These are phyloP conservation scores for Aurelia sp. DNA, from an alignment of 30 jellyfish, hydroid and myxozoan genomes.

Conservation along the genomic window DNA sequence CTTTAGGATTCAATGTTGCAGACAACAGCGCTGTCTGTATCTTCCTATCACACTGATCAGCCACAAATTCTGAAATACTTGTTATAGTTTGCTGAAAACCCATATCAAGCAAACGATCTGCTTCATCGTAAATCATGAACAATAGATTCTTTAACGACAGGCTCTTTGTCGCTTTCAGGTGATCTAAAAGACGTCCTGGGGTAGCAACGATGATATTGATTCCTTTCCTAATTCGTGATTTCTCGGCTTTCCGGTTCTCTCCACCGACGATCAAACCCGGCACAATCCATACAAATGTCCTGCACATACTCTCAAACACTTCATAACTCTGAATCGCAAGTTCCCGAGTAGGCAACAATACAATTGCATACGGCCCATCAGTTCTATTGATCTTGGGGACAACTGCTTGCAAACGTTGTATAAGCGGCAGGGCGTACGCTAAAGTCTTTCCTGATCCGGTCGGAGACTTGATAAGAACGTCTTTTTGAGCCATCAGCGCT, in stretches of 20 bases:
- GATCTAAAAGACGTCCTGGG: slow-evolving; percentile 97
- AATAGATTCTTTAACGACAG: slow-evolving; percentile 62
- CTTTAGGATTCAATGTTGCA: slow-evolving; percentile 86
- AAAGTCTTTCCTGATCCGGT: slow-evolving; percentile 99
- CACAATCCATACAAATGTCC: slow-evolving; percentile 87
- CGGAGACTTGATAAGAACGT: slow-evolving; percentile 91
- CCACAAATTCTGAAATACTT: slow-evolving; percentile 46
- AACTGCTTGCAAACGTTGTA: slow-evolving; percentile 71
- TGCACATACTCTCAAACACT: slow-evolving; percentile 77
- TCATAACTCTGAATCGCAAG: slow-evolving; percentile 92
- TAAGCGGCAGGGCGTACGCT: slow-evolving; percentile 89
- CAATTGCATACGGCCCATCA: slow-evolving; percentile 94
- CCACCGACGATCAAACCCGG: slow-evolving; percentile 97
- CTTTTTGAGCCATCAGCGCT: slow-evolving; percentile 69
- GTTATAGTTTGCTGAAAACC: slow-evolving; percentile 83
- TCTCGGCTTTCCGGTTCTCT: slow-evolving; percentile 96
- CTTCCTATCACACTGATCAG: slow-evolving; percentile 34
- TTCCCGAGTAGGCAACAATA: slow-evolving; percentile 95
- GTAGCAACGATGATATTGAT: slow-evolving; percentile 90
- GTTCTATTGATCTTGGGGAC: slow-evolving; percentile 77
- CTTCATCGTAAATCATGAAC: slow-evolving; percentile 89
- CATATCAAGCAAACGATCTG: slow-evolving; percentile 93
- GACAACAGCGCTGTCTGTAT: slow-evolving; percentile 88
- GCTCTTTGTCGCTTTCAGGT: slow-evolving; percentile 86
- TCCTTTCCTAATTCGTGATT: slow-evolving; percentile 95